phyloP scores from a whole-genome alignment of 2,113 vertebrate genomes.

The Noturus placidus region DNA sequence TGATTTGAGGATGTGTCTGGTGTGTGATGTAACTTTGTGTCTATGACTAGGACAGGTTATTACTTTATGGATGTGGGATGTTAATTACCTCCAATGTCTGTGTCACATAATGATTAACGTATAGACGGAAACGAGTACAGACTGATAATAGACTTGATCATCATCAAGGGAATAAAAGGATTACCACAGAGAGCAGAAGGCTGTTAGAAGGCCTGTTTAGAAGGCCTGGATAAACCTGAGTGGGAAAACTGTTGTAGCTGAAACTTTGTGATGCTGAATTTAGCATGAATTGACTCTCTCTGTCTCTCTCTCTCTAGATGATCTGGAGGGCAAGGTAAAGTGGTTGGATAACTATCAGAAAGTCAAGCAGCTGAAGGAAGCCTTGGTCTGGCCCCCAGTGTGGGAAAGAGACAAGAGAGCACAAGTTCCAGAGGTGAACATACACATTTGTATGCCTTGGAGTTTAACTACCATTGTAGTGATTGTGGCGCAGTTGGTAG shows the following conservation, averaged over 20 bases:
- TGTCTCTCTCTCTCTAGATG: slow-evolving; percentile 67
- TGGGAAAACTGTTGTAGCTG: not conserved
- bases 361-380: slow-evolving; percentile 82
- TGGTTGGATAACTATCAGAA: slow-evolving; percentile 93
- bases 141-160: not conserved
- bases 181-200: not conserved
- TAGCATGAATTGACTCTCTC: not conserved
- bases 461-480: too few relatives aligned
- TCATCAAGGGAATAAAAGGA: slow-evolving; percentile 9
- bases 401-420: slow-evolving; percentile 88
- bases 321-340: slow-evolving; percentile 92
- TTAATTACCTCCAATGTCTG: not conserved
- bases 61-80: slow-evolving; percentile 22
- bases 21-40: not conserved
- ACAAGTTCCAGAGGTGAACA: slow-evolving; percentile 84
- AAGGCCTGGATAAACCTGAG: slow-evolving; percentile 30
- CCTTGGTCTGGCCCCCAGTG: slow-evolving; percentile 86
- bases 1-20: slow-evolving; percentile 25
- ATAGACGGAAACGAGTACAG: not conserved
- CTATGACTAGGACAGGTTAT: not conserved
- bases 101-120: slow-evolving; percentile 22
- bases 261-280: slow-evolving; percentile 23
- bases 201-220: slow-evolving; percentile 39
- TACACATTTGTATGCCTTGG: not conserved
- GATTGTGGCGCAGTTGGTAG: too few relatives aligned